A percentile compares a stretch with the other conserved stretches of the same genome.
Evolutionary conservation across 2,888 invertebrate genomes (phyloP).

Genomic region (Leptura quadrifasciata): DNA sequence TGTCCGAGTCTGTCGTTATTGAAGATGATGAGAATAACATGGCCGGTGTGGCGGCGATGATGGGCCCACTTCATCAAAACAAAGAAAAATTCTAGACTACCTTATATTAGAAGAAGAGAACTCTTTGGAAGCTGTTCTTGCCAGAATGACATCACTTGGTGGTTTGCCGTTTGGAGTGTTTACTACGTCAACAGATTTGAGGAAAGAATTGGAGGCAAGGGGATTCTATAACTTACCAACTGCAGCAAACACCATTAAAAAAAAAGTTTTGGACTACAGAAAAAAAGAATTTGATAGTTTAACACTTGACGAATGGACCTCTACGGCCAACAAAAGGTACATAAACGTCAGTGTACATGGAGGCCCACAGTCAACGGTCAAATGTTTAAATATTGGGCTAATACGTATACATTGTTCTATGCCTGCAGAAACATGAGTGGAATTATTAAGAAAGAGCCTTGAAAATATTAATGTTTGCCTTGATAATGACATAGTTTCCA

Average conservation of each 20-base stretch:
- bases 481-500: constrained; percentile 1
- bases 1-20: neutral
- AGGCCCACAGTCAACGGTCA: neutral
- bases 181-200: neutral
- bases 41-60: constrained; percentile 2
- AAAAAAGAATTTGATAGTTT: neutral
- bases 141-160: neutral
- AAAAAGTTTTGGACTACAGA: neutral
- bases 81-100: neutral
- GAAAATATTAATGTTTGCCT: neutral
- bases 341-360: neutral
- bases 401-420: neutral
- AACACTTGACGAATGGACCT: neutral
- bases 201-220: neutral
- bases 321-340: neutral
- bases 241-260: neutral
- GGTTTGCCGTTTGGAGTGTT: neutral
- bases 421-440: neutral
- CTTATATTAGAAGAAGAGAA: neutral
- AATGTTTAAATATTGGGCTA: neutral
- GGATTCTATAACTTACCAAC: neutral
- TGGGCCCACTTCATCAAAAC: neutral
- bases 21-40: constrained; percentile 11
- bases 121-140: constrained; percentile 7
- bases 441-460: neutral